Conservation (phyloP, 2,797 vertebrate species). For the Enteromius thamalakanensis region DNA sequence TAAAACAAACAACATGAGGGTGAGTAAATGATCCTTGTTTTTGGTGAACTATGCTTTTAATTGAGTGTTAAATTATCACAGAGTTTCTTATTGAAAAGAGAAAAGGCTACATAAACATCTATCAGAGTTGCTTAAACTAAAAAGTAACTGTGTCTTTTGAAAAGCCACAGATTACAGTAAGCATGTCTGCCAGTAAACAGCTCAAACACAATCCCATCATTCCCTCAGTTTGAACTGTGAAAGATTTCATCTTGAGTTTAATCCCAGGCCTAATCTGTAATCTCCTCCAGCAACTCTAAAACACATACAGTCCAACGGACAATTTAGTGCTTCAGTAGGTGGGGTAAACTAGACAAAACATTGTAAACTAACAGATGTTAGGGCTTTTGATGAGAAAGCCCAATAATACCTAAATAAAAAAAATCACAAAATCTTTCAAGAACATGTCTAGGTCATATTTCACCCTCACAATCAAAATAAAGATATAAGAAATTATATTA, state of each 20-base stretch:
- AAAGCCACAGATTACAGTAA: conserved; percentile 19
- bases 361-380: neutral
- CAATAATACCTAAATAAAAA: neutral
- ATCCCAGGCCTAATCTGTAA: conserved; percentile 43
- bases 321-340: neutral
- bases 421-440: neutral
- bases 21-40: neutral
- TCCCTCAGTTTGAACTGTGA: conserved; percentile 25
- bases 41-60: neutral
- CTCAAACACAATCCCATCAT: conserved; percentile 46
- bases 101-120: conserved; percentile 15
- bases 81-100: neutral
- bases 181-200: conserved; percentile 1
- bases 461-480: neutral
- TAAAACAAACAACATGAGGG: neutral
- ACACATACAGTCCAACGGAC: neutral
- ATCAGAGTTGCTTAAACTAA: neutral
- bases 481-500: neutral
- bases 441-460: neutral
- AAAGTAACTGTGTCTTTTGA: neutral
- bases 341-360: neutral
- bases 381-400: neutral
- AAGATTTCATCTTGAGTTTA: conserved; percentile 30
- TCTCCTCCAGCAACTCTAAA: conserved; percentile 2
- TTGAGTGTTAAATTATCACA: neutral